Evolutionary conservation across 2,888 invertebrate genomes (phyloP), one percentile per base, ranked within the genome.

Genomic region (Oligia latruncula): DNA sequence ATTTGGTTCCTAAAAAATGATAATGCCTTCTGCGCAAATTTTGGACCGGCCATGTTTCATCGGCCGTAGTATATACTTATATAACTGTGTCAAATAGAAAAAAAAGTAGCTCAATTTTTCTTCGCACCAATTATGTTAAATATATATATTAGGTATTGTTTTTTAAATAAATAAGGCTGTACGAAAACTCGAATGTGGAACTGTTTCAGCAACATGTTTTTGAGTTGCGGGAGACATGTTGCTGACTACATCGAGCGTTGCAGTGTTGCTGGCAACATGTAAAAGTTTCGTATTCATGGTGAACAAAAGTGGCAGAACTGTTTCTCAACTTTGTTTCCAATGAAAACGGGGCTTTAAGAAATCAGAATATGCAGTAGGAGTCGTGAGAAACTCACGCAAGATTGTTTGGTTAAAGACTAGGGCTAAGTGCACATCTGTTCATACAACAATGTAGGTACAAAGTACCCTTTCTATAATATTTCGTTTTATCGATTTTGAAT

Each of bases 61-160:
- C 11, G n/a, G 0, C 58, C 13, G n/a, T 60, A n/a, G 4, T 60
- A 11, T 11, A 23, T 9, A 49, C 11, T 68, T 78, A 78, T n/a
- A 70, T 70, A 82, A 79, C 60, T 64, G 79, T 85, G 86, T 85
- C 74, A 85, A 82, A 79, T 72, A 66, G 58, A 71, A 74, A 80
- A 65, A 78, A 68, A 71, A 82, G 71, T 82, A 85, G 83, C 80
- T 83, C 83, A 83, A 85, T 82, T 76, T 64, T 65, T 58, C 29
- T 78, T 75, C 67, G 66, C 29, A 13, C 55, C 23, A 9, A 23
- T 65, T 65, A 13, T 72, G 23, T 15, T 68, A 64, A 65, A 65
- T 79, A 74, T 29, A 29, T 29, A 29, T 29, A n/a, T 64, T 68
- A 55, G 4, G 23, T 23, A n/a, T 23, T 60, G 8, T 17, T 11